A percentile compares a stretch with the other conserved stretches of the same genome.
Conservation (phyloP, 2,113 vertebrate genomes). For the Odontesthes bonariensis region DNA sequence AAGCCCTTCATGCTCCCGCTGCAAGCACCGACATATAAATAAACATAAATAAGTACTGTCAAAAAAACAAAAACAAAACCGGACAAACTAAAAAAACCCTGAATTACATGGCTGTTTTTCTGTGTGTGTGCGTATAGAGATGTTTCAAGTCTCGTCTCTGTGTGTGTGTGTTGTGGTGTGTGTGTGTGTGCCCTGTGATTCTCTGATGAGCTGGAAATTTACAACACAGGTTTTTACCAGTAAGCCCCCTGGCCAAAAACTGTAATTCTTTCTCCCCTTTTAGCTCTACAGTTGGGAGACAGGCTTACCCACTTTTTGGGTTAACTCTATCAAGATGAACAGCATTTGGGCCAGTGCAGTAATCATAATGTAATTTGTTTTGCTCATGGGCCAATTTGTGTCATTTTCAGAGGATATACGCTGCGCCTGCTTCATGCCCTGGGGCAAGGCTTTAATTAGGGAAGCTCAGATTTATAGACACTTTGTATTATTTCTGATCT, state of each 20-base stretch:
- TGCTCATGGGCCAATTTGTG: conserved; percentile 71
- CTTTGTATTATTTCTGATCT: conserved; percentile 76
- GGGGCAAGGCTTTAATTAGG: conserved; percentile 72
- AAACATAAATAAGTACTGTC: conserved; percentile 84
- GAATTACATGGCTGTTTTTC: conserved; percentile 66
- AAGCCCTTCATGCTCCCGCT: conserved; percentile 69
- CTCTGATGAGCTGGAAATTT: conserved; percentile 73
- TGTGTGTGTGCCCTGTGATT: conserved; percentile 57
- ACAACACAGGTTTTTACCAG: conserved; percentile 66
- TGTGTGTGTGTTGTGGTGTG: conserved; percentile 30
- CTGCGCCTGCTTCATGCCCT: conserved; percentile 51
- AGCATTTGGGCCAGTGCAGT: conserved; percentile 59
- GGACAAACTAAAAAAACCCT: conserved; percentile 63
- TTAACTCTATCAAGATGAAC: conserved; percentile 77
- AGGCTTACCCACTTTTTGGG: conserved; percentile 44
- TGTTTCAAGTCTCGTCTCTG: conserved; percentile 4
- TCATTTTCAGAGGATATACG: conserved; percentile 55
- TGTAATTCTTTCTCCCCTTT: conserved; percentile 60
- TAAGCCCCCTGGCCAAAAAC: conserved; percentile 53
- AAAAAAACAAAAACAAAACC: conserved; percentile 75
- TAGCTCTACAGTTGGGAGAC: conserved; percentile 53
- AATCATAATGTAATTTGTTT: conserved; percentile 80
- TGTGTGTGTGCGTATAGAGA: conserved; percentile 14
- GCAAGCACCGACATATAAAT: conserved; percentile 79
- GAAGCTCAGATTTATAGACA: conserved; percentile 71